Evolutionary conservation across 2,797 vertebrate species (phyloP), one percentile per base, ranked within the genome.

Genomic region (Cyclura pinguis): DNA sequence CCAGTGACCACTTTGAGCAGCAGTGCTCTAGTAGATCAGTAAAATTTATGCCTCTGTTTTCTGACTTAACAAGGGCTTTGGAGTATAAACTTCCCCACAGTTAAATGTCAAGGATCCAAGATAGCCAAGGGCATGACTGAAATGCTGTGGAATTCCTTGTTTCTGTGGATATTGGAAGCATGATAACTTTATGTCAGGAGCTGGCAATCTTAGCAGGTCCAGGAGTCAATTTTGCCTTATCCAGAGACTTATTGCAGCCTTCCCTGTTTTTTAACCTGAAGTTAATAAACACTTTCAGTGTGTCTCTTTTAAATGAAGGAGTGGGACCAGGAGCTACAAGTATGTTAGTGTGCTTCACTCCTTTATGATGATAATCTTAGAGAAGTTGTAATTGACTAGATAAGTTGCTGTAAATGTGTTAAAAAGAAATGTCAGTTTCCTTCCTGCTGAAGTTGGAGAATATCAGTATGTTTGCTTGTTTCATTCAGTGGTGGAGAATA

Each of bases 401-500:
- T 24, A 73, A 38, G n/a, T 9, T 84, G 12, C 35, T 18, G 47
- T 55, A 84, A 64, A 69, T 32, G 14, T 64, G 47, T 84, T 3
- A 13, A n/a, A 16, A 16, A n/a, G 42, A 50, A 32, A 50, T 27
- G 27, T 84, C 29, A 69, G 18, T 50, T 85, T 12, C 42, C 47
- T 52, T 69, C 29, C 6, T 72, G 64, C 42, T 85, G 29, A 85
- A 47, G 29, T n/a, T 50, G 64, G 29, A 38, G 29, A 32, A n/a
- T 85, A 85, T 85, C 27, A 69, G 29, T 50, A 72, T 69, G 80
- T 80, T 67, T 27, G 20, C 32, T 18, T 88, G 62, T 88, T 88
- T 84, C 6, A 80, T 81, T 22, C n/a, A 32, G 57, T 69, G 32
- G 20, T 16, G 47, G 32, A 35, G 22, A 50, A 38, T 69, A 84